Conservation (phyloP, 2,797 vertebrate species). For the Eleutherodactylus coqui region DNA sequence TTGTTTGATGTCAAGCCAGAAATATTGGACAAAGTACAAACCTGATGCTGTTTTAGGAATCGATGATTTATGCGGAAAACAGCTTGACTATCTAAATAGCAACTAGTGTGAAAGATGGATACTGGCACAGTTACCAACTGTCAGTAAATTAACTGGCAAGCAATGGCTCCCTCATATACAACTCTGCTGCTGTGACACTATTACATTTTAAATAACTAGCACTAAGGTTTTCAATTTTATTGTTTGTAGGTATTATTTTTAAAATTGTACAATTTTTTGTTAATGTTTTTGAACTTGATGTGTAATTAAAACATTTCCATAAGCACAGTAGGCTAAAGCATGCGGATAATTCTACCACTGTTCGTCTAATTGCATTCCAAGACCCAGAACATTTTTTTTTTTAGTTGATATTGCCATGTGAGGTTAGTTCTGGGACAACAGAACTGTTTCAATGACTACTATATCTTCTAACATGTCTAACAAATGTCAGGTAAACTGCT, state of each 20-base stretch:
- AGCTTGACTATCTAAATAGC: slow-evolving; percentile 2
- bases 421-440: no score
- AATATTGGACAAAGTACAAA: neutral
- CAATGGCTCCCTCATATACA: neutral
- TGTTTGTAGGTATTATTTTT: neutral
- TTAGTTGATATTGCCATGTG: no score
- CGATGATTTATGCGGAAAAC: neutral
- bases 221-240: neutral
- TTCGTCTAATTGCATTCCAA: no score
- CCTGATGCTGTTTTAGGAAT: neutral
- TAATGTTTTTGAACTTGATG: neutral
- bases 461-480: no score
- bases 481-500: neutral
- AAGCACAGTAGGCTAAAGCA: no score
- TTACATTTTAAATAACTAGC: neutral
- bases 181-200: neutral
- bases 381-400: no score
- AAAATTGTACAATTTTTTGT: neutral
- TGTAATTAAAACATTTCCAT: no score
- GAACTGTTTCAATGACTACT: no score
- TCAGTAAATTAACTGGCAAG: neutral
- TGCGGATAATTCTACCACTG: no score
- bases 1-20: neutral
- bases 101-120: neutral
- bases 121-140: neutral